These are phyloP conservation scores for silkworm (Bombyx mori) DNA, from an alignment of 1,140 invertebrate species.

Conservation along the genomic window DNA sequence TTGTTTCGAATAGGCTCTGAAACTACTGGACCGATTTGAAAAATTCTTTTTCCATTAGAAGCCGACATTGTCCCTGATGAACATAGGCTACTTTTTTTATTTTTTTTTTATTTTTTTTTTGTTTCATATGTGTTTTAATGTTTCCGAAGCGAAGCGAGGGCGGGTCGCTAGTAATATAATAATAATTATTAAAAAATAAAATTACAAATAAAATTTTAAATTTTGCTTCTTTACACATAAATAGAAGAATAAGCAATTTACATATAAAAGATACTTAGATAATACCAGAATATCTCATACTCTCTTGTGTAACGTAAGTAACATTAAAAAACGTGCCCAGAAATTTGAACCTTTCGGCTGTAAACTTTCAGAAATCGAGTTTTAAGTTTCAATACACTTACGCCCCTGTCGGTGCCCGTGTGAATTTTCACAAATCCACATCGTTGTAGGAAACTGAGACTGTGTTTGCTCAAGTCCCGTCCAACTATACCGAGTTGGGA, in stretches of 20 bases:
- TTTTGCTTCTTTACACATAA: not conserved
- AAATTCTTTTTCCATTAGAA: too few species aligned
- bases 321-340: not conserved
- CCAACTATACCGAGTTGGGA: conserved; percentile 14
- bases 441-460: conserved; percentile 18
- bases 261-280: not conserved
- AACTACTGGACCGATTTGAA: too few species aligned
- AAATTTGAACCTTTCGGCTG: not conserved
- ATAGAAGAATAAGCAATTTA: not conserved
- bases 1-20: too few species aligned
- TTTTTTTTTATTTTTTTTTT: too few species aligned
- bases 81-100: too few species aligned
- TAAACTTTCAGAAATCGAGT: conserved; percentile 17
- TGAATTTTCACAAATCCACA: conserved; percentile 24
- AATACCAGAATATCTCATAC: not conserved
- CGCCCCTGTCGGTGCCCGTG: conserved; percentile 16
- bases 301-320: not conserved
- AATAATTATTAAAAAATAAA: too few species aligned
- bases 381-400: conserved; percentile 24
- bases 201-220: not conserved
- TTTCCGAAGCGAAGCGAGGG: too few species aligned
- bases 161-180: too few species aligned
- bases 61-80: too few species aligned
- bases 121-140: too few species aligned
- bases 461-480: conserved; percentile 15